Percentiles rank a stretch among this genome's conserved stretches.
phyloP scores from a whole-genome alignment of 2,797 vertebrate species.

The Pseudochirops cupreus region DNA sequence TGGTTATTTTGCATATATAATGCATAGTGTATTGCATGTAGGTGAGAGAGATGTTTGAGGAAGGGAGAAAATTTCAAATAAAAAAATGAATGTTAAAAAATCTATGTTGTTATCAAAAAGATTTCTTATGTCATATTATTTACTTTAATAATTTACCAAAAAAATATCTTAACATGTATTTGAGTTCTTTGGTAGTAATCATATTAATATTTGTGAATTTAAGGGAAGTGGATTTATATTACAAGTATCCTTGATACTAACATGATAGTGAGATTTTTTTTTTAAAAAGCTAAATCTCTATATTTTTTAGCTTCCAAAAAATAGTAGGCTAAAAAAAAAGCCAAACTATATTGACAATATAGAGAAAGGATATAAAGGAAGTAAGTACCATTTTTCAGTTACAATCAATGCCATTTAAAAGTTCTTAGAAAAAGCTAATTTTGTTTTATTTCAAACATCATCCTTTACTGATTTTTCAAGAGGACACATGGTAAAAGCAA shows the following conservation, averaged over 20 bases:
- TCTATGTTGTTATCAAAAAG: slow-evolving; percentile 4
- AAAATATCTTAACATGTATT: background rate
- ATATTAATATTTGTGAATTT: slow-evolving; percentile 46
- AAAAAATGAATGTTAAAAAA: background rate
- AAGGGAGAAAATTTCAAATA: background rate
- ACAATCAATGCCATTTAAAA: slow-evolving; percentile 37
- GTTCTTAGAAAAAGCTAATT: slow-evolving; percentile 58
- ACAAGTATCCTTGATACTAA: background rate
- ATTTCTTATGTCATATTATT: background rate
- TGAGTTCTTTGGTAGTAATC: slow-evolving; percentile 2
- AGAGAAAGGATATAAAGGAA: slow-evolving; percentile 32
- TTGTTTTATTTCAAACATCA: slow-evolving; percentile 55
- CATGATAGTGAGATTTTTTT: slow-evolving; percentile 13
- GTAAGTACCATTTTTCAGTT: slow-evolving; percentile 53
- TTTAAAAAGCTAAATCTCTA: background rate
- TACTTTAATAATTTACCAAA: slow-evolving; percentile 2
- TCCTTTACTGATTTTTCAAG: slow-evolving; percentile 56
- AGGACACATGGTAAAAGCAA: slow-evolving; percentile 4
- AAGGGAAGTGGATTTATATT: background rate
- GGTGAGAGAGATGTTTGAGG: background rate
- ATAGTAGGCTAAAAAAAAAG: slow-evolving; percentile 11
- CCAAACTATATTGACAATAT: slow-evolving; percentile 17
- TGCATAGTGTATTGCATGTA: background rate
- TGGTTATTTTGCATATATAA: background rate
- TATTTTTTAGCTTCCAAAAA: slow-evolving; percentile 12